Evolutionary conservation across 2,888 invertebrate species (phyloP), one percentile per base, ranked within the genome.

Genomic region (Ectemnius continuus): DNA sequence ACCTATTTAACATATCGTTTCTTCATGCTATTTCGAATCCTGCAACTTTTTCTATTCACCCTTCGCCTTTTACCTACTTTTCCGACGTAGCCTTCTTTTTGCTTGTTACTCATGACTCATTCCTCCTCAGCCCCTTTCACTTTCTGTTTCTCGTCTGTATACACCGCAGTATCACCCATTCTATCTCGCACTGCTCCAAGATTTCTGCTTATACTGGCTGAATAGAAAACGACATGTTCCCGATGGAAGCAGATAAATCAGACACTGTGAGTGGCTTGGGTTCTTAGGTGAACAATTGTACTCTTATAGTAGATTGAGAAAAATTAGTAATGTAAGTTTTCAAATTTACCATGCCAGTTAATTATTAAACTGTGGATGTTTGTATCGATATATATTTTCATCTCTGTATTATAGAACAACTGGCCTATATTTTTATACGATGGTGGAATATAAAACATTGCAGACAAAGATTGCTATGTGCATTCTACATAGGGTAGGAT

Each of bases 171-270:
- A 36, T 58, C 58, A 36, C 67, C 63, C 61, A 4, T 74, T 70
- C 64, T 64, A 57, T 60, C 45, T 57, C 36, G 36, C 36, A 8
- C 36, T 6, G 36, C 36, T 36, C 5, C 0, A 63, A 36, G 61
- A 45, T 57, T 57, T 59, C 58, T 36, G 70, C 70, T 70, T 62
- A 83, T 76, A 80, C 72, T 68, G 60, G 67, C 67, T 73, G 68
- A 75, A 77, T 77, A 76, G 68, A 70, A 47, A 59, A 48, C 63
- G 73, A 74, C 82, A 77, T 78, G 78, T 76, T 76, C 60, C 76
- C 69, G 67, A 78, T 80, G 80, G 85, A 86, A 85, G 84, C 84
- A 86, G 85, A 83, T 79, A 36, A 11, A 6, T 36, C 36, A 36
- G 11, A 36, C 6, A 36, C 1, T 11, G 36, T 36, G 6, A 36